These are phyloP conservation scores for Pterois miles DNA, from an alignment of 2,797 vertebrate genomes.

Conservation along the genomic window DNA sequence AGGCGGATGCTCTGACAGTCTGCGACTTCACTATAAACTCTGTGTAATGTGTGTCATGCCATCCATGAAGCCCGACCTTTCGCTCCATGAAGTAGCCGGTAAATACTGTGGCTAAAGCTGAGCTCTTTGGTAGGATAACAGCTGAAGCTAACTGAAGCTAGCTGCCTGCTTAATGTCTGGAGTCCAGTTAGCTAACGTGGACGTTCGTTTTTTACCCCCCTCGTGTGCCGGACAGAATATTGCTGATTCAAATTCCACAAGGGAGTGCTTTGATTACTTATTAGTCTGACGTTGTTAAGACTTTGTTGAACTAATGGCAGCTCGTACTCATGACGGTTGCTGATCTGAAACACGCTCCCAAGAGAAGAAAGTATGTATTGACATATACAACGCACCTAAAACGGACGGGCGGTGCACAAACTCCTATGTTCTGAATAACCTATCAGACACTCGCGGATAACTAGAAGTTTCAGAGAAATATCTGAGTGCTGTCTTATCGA, in stretches of 20 bases:
- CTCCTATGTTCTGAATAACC: background rate
- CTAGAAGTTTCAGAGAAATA: background rate
- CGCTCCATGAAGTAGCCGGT: background rate
- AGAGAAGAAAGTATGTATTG: background rate
- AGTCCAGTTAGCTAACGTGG: constrained; percentile 21
- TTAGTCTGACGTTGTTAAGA: fast-evolving
- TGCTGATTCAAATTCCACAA: background rate
- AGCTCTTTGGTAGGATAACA: constrained; percentile 36
- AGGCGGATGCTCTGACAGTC: background rate
- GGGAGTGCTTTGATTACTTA: fast-evolving
- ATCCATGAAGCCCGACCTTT: background rate
- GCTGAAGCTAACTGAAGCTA: constrained; percentile 10
- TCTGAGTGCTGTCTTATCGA: fast-evolving
- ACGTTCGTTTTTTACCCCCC: constrained; percentile 6
- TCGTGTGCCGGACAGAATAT: background rate
- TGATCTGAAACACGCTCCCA: background rate
- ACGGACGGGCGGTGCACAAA: background rate
- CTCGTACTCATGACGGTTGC: fast-evolving
- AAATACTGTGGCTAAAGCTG: constrained; percentile 22
- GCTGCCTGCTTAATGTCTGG: constrained; percentile 7
- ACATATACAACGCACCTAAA: background rate
- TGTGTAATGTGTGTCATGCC: no score
- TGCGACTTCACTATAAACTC: background rate
- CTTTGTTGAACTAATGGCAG: background rate
- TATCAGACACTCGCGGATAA: background rate